Base-by-base conservation (phyloP, 1,140 invertebrate genomes). In the Zaprionus camerounensis region DNA sequence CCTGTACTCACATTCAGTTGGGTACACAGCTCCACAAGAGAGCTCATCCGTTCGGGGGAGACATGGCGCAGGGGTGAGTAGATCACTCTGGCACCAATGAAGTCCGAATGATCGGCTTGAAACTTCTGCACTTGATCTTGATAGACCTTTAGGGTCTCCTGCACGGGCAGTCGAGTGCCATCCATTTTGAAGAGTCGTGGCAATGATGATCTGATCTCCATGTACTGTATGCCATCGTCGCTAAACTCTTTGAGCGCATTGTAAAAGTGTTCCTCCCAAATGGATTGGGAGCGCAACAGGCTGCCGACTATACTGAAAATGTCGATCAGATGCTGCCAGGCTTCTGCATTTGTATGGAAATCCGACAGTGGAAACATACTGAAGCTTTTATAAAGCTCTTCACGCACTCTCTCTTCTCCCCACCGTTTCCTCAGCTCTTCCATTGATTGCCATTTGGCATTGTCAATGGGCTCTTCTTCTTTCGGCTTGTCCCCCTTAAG, bases 211-310 rank as follows among this genome's bases (percentile, higher is more conserved):
- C 94, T 66, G 91, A 97, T 90, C 93, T 98, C 97, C 0, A 97
- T 73, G 78, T 97, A 97, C 91, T 96, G 94, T 0, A 98, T 94
- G 76, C 97, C 96, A 84, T 98, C 97, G 0, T 95, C 94, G 66
- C 95, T 94, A 31, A 96, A 94, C 79, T 97, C 95, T 72, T 94
- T 88, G 1, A 98, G 93, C 0, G 94, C 94, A 67, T 95, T 94
- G 65, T 96, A 95, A 74, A 95, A 95, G 84, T 96, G 96, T 31
- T 96, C 94, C 53, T 95, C 94, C 93, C 96, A 96, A 1, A 96
- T 94, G 0, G 96, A 95, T 61, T 94, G 94, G 77, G 96, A 97
- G 4, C 94, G 93, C 1, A 97, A 69, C 57, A 97, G 92, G 0
- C 95, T 94, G 0, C 82, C 91, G 1, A 96, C 93, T n/a, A 94